Base-by-base conservation (phyloP, 64 coral and sea anemone species). In the Dendrophyllia cribrosa region DNA sequence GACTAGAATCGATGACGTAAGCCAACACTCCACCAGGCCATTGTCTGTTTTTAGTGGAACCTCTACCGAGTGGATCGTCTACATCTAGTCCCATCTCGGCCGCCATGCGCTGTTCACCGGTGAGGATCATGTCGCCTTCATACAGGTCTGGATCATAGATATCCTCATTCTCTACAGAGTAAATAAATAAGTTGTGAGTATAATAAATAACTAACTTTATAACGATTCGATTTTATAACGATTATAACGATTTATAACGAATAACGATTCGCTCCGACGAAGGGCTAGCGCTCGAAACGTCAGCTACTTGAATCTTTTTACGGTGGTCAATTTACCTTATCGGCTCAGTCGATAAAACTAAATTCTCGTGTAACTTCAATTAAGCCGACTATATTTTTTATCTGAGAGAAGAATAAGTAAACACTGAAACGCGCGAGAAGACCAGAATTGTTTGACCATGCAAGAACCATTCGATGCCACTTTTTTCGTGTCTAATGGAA, bases 91-190 rank as follows among this genome's bases (percentile, higher is more conserved):
- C 95, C 8, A 51, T 94, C 9, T 87, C 19, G 8, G 92, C 92
- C 0, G 95, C 95, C 49, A 77, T 78, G 43, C 66, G 78, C 23
- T 97, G 95, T 1, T 93, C 92, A 0, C 81, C 48, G 12, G 95
- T 97, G 19, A 97, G 76, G 19, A 93, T 82, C 92, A 97, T 97
- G 95, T 97, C 95, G n/a, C 95, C 95, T 77, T 97, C 95, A 83
- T 94, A 97, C 6, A 90, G 85, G 75, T 97, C 88, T n/a, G 95
- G 91, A 48, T 96, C 86, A 77, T 60, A 16, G 7, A 62, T 43
- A 20, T 12, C 77, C 19, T 84, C 44, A 84, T 66, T 68, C 17
- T 84, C 80, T 84, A 51, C 16, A 46, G 50, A 12, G 22, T 16
- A 43, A 45, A 6, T 21, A 51, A 48, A 15, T 51, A 7, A 10